phyloP scores from a whole-genome alignment of 2,113 vertebrate species.

The Zapus hudsonius region DNA sequence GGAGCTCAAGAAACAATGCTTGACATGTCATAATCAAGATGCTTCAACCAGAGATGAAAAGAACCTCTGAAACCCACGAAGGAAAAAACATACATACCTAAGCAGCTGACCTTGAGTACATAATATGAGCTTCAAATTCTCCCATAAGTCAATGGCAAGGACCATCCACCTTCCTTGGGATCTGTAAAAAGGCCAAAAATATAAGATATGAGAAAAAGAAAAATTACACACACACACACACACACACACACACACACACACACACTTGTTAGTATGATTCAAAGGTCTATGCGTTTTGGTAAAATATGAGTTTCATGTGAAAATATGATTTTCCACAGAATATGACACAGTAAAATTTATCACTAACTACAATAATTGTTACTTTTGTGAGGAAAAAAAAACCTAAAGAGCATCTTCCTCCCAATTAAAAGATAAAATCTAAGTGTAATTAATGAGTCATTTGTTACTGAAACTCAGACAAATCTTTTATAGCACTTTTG shows the following conservation, averaged over 20 bases:
- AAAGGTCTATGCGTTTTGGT: background rate
- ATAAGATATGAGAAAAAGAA: background rate
- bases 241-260: too few species aligned
- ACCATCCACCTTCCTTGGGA: background rate
- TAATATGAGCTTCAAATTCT: background rate
- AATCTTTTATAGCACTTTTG: background rate
- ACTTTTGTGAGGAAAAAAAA: background rate
- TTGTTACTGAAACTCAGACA: background rate
- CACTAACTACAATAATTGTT: too few species aligned
- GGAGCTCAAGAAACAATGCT: background rate
- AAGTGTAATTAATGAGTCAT: background rate
- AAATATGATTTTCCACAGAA: background rate
- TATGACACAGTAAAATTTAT: background rate
- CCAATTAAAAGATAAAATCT: background rate
- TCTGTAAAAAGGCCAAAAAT: background rate
- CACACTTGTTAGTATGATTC: background rate
- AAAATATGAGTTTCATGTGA: background rate
- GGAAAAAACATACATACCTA: background rate
- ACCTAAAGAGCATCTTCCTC: background rate
- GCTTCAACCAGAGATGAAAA: background rate
- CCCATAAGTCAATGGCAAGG: background rate
- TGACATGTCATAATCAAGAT: background rate
- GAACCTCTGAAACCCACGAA: background rate
- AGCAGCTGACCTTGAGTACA: background rate
- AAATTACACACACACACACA: background rate